phyloP scores from a whole-genome alignment of 1,140 invertebrate species.

The Apis dorsata region DNA sequence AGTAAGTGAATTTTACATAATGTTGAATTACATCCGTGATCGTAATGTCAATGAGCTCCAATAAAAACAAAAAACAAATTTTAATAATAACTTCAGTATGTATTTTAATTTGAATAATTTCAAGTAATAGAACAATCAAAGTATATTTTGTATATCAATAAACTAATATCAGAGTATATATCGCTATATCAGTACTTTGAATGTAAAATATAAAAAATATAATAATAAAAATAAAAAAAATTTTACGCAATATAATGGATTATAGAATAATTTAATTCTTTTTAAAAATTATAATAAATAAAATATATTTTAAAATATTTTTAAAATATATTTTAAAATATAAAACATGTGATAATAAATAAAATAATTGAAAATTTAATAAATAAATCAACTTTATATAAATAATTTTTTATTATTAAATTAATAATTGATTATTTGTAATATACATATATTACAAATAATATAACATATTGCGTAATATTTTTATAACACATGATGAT shows the following conservation, averaged over 20 bases:
- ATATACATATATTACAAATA: background rate
- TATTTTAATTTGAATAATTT: background rate
- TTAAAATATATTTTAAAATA: background rate
- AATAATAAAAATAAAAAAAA: background rate
- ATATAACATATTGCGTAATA: too few relatives aligned
- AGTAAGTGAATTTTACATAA: slow-evolving; percentile 55
- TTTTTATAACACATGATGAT: too few relatives aligned
- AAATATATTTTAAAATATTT: background rate
- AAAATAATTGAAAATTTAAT: background rate
- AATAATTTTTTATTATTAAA: too few relatives aligned
- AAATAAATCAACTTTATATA: background rate
- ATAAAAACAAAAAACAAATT: slow-evolving; percentile 28
- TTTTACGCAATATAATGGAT: background rate
- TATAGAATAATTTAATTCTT: background rate
- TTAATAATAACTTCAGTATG: background rate
- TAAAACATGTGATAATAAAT: too few relatives aligned
- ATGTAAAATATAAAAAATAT: background rate
- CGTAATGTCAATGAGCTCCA: background rate
- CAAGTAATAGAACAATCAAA: background rate
- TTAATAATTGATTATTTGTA: too few relatives aligned
- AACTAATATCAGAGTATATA: too few relatives aligned
- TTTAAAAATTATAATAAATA: background rate
- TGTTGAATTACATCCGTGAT: background rate
- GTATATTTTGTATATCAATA: background rate
- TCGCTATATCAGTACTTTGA: too few relatives aligned